Percentiles rank a stretch among this genome's conserved stretches.
Evolutionary conservation across 1,140 invertebrate species (phyloP).

Genomic region (Drosophila pandora): DNA sequence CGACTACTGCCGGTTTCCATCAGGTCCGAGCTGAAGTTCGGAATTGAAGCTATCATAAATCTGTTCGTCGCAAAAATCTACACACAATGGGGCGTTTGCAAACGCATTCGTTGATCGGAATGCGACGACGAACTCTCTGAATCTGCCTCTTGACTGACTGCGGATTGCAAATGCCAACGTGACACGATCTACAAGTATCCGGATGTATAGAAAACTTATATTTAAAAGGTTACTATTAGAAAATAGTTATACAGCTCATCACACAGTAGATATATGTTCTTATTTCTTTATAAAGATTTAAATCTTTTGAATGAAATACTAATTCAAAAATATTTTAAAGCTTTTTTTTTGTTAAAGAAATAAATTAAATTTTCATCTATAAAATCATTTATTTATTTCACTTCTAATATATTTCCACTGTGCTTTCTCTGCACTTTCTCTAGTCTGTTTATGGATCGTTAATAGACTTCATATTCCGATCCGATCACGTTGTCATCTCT

Average conservation of each 20-base stretch:
- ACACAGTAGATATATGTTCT: no score
- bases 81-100: slow-evolving; percentile 83
- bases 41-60: slow-evolving; percentile 81
- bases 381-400: neutral
- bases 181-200: neutral
- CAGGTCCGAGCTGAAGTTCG: slow-evolving; percentile 33
- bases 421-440: slow-evolving; percentile 1
- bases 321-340: no score
- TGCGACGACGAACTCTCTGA: slow-evolving; percentile 56
- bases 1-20: slow-evolving; percentile 37
- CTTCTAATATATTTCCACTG: neutral
- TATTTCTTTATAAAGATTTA: neutral
- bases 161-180: slow-evolving; percentile 35
- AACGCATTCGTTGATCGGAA: slow-evolving; percentile 80
- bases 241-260: neutral
- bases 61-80: slow-evolving; percentile 81
- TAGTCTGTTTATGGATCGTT: neutral
- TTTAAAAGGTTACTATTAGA: no score
- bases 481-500: slow-evolving; percentile 36
- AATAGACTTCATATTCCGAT: slow-evolving; percentile 22
- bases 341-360: neutral
- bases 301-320: neutral
- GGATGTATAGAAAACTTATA: neutral
- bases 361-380: neutral
- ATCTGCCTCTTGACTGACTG: slow-evolving; percentile 58